phyloP scores from a whole-genome alignment of 2,797 vertebrate genomes.

The Mormyrops boulengeri region DNA sequence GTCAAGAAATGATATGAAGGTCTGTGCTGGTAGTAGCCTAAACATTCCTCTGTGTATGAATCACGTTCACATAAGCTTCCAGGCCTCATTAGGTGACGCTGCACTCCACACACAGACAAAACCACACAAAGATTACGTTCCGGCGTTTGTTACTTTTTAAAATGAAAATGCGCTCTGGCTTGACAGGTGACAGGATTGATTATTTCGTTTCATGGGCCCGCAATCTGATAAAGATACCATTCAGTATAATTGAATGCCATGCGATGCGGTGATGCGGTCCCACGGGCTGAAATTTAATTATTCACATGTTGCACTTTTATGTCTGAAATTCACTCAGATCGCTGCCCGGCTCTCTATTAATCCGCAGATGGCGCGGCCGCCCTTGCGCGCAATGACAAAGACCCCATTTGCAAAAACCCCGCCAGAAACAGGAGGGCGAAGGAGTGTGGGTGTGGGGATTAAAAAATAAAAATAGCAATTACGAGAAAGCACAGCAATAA shows the following conservation, averaged over 20 bases:
- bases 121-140: slow-evolving; percentile 25
- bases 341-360: slow-evolving; percentile 5
- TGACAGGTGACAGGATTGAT: slow-evolving; percentile 18
- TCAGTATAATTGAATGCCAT: slow-evolving; percentile 20
- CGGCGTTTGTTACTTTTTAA: slow-evolving; percentile 15
- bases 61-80: not conserved
- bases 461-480: slow-evolving; percentile 1
- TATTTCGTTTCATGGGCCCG: not conserved
- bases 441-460: not conserved
- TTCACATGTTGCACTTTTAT: slow-evolving; percentile 18
- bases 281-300: slow-evolving; percentile 13
- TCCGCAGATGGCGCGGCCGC: not conserved
- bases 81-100: not conserved
- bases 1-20: not conserved
- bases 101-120: slow-evolving; percentile 26
- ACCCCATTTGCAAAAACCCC: not conserved
- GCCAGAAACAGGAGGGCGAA: not conserved
- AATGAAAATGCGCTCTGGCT: slow-evolving; percentile 7
- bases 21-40: not conserved
- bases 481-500: too few relatives aligned
- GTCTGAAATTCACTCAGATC: slow-evolving; percentile 11
- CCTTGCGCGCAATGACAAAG: slow-evolving; percentile 9
- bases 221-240: slow-evolving; percentile 23
- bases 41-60: not conserved
- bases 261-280: slow-evolving; percentile 19